Percentiles rank a stretch among this genome's conserved stretches.
Conservation (phyloP, 2,888 invertebrate species). For the Neoaliturus tenellus region DNA sequence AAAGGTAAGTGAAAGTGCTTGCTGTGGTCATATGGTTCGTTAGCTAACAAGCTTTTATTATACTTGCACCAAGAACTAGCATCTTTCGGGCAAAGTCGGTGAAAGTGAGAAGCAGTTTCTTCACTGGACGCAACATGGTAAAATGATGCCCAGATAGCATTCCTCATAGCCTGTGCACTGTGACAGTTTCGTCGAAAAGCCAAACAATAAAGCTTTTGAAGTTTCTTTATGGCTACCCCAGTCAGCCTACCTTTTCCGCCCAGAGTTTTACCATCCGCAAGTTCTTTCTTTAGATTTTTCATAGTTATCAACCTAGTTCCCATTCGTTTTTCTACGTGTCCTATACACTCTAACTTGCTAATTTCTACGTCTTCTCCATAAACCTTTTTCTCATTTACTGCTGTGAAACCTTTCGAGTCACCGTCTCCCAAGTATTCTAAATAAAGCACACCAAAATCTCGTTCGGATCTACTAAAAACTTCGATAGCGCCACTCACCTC, state of each 20-base stretch:
- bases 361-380: constrained; percentile 57
- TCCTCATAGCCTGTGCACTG: constrained; percentile 64
- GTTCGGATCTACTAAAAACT: constrained; percentile 59
- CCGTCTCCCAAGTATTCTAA: constrained; percentile 53
- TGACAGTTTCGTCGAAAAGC: constrained; percentile 65
- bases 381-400: constrained; percentile 42
- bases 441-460: constrained; percentile 55
- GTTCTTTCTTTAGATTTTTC: constrained; percentile 38
- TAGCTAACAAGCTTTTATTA: no score
- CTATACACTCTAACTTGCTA: constrained; percentile 44
- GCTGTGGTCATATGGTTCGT: constrained; percentile 22
- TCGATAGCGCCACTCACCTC: constrained; percentile 61
- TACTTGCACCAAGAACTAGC: no score
- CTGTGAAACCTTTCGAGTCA: constrained; percentile 44
- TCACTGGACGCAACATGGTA: constrained; percentile 65
- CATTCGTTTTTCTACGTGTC: constrained; percentile 56
- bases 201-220: constrained; percentile 66
- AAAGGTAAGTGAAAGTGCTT: neutral
- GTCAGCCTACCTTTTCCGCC: constrained; percentile 64
- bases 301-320: constrained; percentile 56
- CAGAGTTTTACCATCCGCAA: constrained; percentile 57
- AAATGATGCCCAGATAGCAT: constrained; percentile 67
- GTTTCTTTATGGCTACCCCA: constrained; percentile 64
- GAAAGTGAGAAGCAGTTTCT: constrained; percentile 62
- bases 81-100: constrained; percentile 64